Evolutionary conservation across 1,140 invertebrate species (phyloP).

Genomic region (Antheraea pernyi): DNA sequence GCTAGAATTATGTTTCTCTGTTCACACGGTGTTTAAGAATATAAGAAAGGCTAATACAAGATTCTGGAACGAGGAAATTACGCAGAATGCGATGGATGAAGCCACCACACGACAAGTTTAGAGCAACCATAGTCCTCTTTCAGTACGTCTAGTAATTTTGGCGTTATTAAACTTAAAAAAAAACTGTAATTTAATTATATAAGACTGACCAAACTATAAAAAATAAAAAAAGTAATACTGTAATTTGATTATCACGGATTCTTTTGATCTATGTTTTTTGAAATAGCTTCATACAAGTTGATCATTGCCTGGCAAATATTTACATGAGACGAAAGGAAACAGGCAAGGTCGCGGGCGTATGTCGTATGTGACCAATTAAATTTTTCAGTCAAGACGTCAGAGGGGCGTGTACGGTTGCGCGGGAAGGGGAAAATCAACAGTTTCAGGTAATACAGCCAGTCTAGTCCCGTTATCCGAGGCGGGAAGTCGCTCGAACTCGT

Average conservation of each 20-base stretch:
- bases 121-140: too few species aligned
- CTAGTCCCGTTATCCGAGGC: background rate
- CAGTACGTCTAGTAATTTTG: too few species aligned
- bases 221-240: too few species aligned
- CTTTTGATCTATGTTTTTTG: background rate
- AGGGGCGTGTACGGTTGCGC: conserved; percentile 5
- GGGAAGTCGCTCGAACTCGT: conserved; percentile 4
- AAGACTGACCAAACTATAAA: too few species aligned
- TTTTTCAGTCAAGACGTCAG: conserved; percentile 27
- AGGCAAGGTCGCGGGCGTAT: background rate
- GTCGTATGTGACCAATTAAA: conserved; percentile 20
- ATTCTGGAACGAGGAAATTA: too few species aligned
- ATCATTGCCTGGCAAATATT: background rate
- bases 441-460: conserved; percentile 26
- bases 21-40: too few species aligned
- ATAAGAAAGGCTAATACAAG: too few species aligned
- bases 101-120: too few species aligned
- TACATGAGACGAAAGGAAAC: background rate
- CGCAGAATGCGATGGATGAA: too few species aligned
- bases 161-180: too few species aligned
- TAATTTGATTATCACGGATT: background rate
- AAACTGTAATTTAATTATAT: too few species aligned
- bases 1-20: too few species aligned
- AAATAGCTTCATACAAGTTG: background rate
- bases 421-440: conserved; percentile 23